Percentiles rank a stretch among this genome's conserved stretches.
These are phyloP conservation scores for Nixonia krombeini DNA, from an alignment of 1,140 invertebrate genomes.

Conservation along the genomic window DNA sequence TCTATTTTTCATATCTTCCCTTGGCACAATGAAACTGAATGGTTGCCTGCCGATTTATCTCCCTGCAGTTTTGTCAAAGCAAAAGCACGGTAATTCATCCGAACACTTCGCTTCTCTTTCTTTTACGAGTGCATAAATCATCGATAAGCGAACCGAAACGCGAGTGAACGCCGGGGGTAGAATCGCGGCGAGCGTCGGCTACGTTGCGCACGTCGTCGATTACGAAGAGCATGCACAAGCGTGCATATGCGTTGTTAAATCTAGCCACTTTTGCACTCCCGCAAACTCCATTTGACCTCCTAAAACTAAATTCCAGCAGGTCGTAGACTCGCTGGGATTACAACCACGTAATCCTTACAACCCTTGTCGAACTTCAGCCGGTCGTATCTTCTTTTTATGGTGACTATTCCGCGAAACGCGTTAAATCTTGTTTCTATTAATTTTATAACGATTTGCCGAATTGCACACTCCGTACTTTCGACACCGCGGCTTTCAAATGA, in stretches of 20 bases:
- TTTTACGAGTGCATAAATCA: constrained; percentile 52
- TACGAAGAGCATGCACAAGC: not conserved
- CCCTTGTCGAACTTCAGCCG: constrained; percentile 38
- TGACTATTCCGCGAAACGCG: too few species aligned
- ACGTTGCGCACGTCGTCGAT: constrained; percentile 17
- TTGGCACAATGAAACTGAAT: constrained; percentile 24
- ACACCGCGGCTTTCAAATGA: not conserved
- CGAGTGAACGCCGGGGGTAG: constrained; percentile 18
- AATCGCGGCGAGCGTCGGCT: constrained; percentile 38
- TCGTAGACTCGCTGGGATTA: constrained; percentile 42
- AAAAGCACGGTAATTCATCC: constrained; percentile 38
- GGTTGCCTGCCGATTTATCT: constrained; percentile 26
- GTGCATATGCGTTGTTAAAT: constrained; percentile 6
- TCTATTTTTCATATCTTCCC: too few species aligned
- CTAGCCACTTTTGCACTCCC: constrained; percentile 56
- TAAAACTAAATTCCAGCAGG: constrained; percentile 59
- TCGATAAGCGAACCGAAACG: constrained; percentile 44
- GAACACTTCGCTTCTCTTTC: constrained; percentile 35
- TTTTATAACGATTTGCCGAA: constrained; percentile 25
- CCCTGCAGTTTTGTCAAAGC: constrained; percentile 20
- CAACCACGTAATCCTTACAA: constrained; percentile 54
- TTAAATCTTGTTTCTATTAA: not conserved
- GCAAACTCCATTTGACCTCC: constrained; percentile 62
- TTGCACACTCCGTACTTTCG: too few species aligned
- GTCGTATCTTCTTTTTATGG: constrained; percentile 33